Evolutionary conservation across 2,888 invertebrate species (phyloP), one percentile per base, ranked within the genome.

Genomic region (Omphaloscelis lunosa): DNA sequence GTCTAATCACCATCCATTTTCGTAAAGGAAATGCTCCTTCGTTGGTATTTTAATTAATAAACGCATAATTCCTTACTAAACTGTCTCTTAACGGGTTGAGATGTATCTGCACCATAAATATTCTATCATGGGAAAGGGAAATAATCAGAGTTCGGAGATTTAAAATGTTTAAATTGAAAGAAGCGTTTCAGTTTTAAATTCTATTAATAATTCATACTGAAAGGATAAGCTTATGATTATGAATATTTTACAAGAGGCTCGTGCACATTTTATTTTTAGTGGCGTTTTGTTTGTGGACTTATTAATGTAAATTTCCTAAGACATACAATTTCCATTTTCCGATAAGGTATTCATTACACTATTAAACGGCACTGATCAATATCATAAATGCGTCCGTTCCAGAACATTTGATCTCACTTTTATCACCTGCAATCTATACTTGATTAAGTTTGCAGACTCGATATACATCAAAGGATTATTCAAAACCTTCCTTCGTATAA

Each of bases 11-110:
- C 82, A 80, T 87, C 72, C 72, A 80, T 68, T 80, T 86, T 84
- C 59, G 66, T 85, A 74, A 82, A 84, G 86, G 80, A 88, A 87
- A 83, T 83, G 75, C 65, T 77, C 29, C 69, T 69, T 53, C 76
- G 65, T 70, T 61, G 86, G 87, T 80, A 84, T 87, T 88, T 87
- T 87, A 88, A 86, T 88, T 87, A 88, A 85, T 88, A 79, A 77
- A 88, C 63, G 77, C 84, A 82, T 84, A 78, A 88, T 81, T 80
- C 75, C 66, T 72, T 73, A 80, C 71, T 80, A 65, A 85, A 77
- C 74, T 71, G 85, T 67, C 72, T 76, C 68, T 69, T 73, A 86
- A 79, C 77, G 70, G 70, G 77, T 74, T 85, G 39, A 76, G 75
- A 86, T 76, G 72, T 78, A 86, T 84, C 84, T 65, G 58, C 56